These are phyloP conservation scores for Epsilonema sp. DNA, from an alignment of 2,888 invertebrate genomes.

Conservation along the genomic window DNA sequence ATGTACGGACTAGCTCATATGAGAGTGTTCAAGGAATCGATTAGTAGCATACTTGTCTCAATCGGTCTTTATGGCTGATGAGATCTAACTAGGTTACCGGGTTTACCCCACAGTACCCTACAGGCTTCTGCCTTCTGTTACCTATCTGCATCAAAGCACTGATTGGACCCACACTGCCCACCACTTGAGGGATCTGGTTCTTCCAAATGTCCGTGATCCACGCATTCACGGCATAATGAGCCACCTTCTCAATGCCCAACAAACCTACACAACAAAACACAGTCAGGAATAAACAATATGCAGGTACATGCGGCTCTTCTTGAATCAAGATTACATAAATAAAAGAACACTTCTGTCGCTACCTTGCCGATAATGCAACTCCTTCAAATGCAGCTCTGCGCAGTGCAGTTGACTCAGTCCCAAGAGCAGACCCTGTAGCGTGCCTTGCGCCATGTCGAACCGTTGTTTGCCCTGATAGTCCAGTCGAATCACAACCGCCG, in stretches of 20 bases:
- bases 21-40: no score
- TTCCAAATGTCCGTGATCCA: slow-evolving; percentile 97
- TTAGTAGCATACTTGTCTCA: no score
- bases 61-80: no score
- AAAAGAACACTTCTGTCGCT: no score
- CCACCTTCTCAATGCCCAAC: slow-evolving; percentile 60
- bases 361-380: slow-evolving; percentile 49
- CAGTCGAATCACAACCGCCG: slow-evolving; percentile 69
- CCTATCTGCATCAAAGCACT: slow-evolving; percentile 75
- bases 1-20: no score
- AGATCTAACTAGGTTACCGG: no score
- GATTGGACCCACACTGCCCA: slow-evolving; percentile 91
- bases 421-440: slow-evolving; percentile 67
- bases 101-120: no score
- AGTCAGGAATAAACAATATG: no score
- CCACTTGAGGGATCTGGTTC: slow-evolving; percentile 68
- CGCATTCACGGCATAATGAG: slow-evolving; percentile 59
- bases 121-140: slow-evolving; percentile 32
- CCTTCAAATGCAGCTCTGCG: slow-evolving; percentile 68
- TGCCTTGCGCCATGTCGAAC: slow-evolving; percentile 60
- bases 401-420: slow-evolving; percentile 77
- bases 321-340: no score
- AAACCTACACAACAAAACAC: no score
- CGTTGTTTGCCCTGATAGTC: slow-evolving; percentile 78
- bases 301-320: no score